A percentile compares a stretch with the other conserved stretches of the same genome.
Conservation (phyloP, 2,797 vertebrate genomes). For the Muraenolepis orangiensis region DNA sequence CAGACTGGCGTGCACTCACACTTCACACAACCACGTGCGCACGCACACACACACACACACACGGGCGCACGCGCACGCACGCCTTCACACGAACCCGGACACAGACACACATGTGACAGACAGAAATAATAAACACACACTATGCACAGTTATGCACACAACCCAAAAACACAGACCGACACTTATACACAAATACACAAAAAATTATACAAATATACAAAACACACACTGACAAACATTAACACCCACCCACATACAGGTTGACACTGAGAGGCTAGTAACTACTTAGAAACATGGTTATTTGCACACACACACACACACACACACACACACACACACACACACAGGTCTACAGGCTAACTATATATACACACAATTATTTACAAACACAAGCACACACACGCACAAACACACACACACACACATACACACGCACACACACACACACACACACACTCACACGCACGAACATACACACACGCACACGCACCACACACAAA, state of each 20-base stretch:
- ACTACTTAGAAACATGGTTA: no score
- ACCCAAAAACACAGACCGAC: constrained; percentile 9
- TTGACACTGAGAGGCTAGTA: not conserved
- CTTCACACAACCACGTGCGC: not conserved
- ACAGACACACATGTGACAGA: constrained; percentile 7
- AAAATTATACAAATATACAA: no score
- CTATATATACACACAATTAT: no score
- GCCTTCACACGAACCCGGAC: not conserved
- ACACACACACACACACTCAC: constrained; percentile 9
- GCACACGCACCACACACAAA: not conserved
- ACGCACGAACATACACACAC: constrained; percentile 6
- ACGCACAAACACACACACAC: not conserved
- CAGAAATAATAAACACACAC: not conserved
- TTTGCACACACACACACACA: not conserved
- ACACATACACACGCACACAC: not conserved
- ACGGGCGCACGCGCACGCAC: no score
- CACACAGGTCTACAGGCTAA: no score
- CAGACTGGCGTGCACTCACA: not conserved
- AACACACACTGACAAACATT: constrained; percentile 6
- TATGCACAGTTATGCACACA: constrained; percentile 13
- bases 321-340: not conserved
- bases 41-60: constrained; percentile 9
- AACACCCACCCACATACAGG: not conserved
- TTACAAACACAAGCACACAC: not conserved
- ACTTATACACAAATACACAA: constrained; percentile 5